Evolutionary conservation across 2,113 vertebrate genomes (phyloP).

Genomic region (Melanocharis versteri): DNA sequence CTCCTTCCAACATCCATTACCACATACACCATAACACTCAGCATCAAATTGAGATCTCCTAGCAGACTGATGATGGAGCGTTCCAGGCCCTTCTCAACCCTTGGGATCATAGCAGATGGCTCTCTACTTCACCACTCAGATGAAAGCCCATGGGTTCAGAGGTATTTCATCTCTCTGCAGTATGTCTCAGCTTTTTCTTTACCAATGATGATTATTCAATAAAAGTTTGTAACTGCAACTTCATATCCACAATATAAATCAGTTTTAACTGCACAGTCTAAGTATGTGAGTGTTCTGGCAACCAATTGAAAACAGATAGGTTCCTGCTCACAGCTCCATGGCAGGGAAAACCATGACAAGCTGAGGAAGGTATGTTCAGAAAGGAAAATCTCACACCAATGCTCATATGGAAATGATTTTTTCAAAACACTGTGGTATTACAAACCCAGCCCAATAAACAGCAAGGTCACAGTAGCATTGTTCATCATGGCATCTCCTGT

Average conservation of each 20-base stretch:
- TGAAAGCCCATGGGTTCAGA: not conserved
- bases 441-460: slow-evolving; percentile 1
- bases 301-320: slow-evolving; percentile 43
- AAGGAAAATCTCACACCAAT: slow-evolving; percentile 33
- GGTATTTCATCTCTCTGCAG: not conserved
- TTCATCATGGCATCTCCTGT: not conserved
- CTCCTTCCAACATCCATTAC: not conserved
- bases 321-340: not conserved
- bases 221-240: slow-evolving; percentile 13
- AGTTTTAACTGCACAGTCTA: not conserved
- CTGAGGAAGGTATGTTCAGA: slow-evolving; percentile 15
- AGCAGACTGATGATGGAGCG: not conserved
- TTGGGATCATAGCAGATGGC: not conserved
- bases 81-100: not conserved
- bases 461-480: not conserved
- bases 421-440: not conserved
- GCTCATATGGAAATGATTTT: slow-evolving; percentile 60
- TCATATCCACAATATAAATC: slow-evolving; percentile 50
- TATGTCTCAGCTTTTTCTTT: slow-evolving; percentile 1
- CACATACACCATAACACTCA: not conserved
- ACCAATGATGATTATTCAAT: not conserved
- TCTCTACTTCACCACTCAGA: not conserved
- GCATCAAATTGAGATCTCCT: not conserved
- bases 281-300: slow-evolving; percentile 20
- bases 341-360: slow-evolving; percentile 37